Base-by-base conservation (phyloP, 2,113 vertebrate species). In the Apodemus speciosus region DNA sequence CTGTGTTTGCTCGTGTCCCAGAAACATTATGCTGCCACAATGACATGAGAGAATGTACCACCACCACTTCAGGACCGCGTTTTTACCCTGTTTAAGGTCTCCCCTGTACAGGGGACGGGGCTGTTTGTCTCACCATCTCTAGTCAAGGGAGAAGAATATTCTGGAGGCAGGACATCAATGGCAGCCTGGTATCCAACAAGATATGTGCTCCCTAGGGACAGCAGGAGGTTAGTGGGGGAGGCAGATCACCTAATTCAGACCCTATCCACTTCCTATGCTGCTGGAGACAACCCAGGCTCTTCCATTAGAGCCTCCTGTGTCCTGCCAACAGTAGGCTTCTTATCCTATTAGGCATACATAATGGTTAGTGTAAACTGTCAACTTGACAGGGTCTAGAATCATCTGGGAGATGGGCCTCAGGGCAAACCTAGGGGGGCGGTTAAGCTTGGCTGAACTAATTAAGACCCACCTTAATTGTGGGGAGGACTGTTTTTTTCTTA, bases 181-280 rank as follows among this genome's bases (percentile, higher is more conserved):
- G 51, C 7, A 49, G 49, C 51, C 32, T 72, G n/a, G n/a, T n/a
- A 51, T 40, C 40, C 6, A 72, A 79, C 14, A 30, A 30, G 2
- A 9, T 30, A 6, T 53, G 35, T 14, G 0, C 7, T 7, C 5
- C 11, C 30, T 18, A 9, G 21, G 9, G 64, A 0, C 16, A 62
- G 25, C 77, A 80, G 84, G 40, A 89, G 62, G 83, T 38, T 27
- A 46, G 64, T 35, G 10, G 51, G 40, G 30, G 83, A 69, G n/a
- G 10, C 20, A 38, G 51, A 32, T 71, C 35, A 13, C 62, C n/a
- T 15, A 46, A 16, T 8, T 66, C 2, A n/a, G 46, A n/a, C 13
- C 43, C 40, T 23, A 6, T 30, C 51, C 23, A 46, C 77, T 81
- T 77, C 75, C 76, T 49, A 15, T 8, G 16, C 66, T 32, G 72